Conservation (phyloP, 2,797 vertebrate genomes). For the Sebastes vulpes region DNA sequence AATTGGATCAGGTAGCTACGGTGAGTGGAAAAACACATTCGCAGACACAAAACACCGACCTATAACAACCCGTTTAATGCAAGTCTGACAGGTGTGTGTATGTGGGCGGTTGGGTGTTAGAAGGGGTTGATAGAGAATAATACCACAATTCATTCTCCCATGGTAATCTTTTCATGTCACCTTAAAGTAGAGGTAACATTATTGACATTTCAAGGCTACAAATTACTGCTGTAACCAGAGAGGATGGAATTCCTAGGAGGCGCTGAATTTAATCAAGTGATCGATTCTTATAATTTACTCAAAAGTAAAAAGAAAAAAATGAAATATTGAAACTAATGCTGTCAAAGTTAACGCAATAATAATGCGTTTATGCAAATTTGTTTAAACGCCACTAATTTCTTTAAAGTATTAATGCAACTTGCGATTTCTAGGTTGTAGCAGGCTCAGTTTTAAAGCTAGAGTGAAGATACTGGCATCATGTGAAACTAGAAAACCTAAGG, state of each 20-base stretch:
- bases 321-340: neutral
- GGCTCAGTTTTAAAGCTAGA: too few relatives aligned
- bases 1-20: constrained; percentile 51
- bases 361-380: too few relatives aligned
- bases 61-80: constrained; percentile 52
- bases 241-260: constrained; percentile 1
- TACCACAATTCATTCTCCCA: constrained; percentile 21
- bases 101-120: constrained; percentile 20
- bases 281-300: neutral
- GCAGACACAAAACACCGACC: constrained; percentile 26
- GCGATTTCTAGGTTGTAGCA: rapidly evolving
- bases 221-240: neutral
- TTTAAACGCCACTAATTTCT: too few relatives aligned
- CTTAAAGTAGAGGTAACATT: constrained; percentile 21
- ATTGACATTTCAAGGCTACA: constrained; percentile 32
- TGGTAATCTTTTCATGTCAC: constrained; percentile 34
- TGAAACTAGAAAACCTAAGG: too few relatives aligned
- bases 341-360: too few relatives aligned
- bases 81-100: constrained; percentile 35
- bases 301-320: neutral
- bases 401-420: too few relatives aligned
- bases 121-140: constrained; percentile 28
- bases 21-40: constrained; percentile 14
- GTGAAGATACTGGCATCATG: too few relatives aligned
- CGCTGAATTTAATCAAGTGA: constrained; percentile 13